phyloP scores from a whole-genome alignment of 2,888 invertebrate genomes.

The Chrysodeixis includens region DNA sequence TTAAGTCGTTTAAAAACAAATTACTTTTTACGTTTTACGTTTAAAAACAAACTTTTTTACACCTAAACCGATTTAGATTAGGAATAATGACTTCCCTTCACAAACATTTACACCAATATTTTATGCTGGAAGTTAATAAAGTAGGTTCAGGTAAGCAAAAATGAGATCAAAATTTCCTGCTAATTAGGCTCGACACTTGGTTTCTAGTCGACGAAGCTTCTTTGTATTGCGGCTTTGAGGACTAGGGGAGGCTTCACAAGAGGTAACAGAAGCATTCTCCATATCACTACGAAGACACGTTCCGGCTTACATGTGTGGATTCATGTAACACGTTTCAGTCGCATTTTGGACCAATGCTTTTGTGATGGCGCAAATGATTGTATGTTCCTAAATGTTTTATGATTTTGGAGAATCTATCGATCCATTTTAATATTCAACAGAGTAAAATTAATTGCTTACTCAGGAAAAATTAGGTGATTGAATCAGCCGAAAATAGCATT shows the following conservation, averaged over 20 bases:
- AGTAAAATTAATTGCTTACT: too few relatives aligned
- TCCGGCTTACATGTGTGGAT: not conserved
- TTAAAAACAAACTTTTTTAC: too few relatives aligned
- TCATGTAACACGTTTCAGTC: not conserved
- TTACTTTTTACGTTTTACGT: too few relatives aligned
- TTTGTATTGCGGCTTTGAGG: conserved; percentile 21
- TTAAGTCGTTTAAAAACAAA: too few relatives aligned
- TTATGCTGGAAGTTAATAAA: not conserved
- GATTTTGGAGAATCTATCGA: too few relatives aligned
- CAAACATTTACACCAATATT: not conserved
- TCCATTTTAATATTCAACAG: too few relatives aligned
- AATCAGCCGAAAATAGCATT: not conserved
- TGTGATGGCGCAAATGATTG: too few relatives aligned
- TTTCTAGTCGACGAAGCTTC: conserved; percentile 20
- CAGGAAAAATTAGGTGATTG: too few relatives aligned
- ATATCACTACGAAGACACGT: not conserved
- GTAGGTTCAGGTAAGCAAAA: not conserved
- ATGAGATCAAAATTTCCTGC: conserved; percentile 10
- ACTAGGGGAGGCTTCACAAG: conserved; percentile 14
- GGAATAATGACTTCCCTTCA: not conserved
- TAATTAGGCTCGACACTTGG: conserved; percentile 31
- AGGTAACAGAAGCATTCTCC: conserved; percentile 17
- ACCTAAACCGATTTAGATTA: too few relatives aligned
- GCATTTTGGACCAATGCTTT: too few relatives aligned
- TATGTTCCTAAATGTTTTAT: too few relatives aligned